These are phyloP conservation scores for Balearica regulorum DNA, from an alignment of 2,797 vertebrate species.

Conservation along the genomic window DNA sequence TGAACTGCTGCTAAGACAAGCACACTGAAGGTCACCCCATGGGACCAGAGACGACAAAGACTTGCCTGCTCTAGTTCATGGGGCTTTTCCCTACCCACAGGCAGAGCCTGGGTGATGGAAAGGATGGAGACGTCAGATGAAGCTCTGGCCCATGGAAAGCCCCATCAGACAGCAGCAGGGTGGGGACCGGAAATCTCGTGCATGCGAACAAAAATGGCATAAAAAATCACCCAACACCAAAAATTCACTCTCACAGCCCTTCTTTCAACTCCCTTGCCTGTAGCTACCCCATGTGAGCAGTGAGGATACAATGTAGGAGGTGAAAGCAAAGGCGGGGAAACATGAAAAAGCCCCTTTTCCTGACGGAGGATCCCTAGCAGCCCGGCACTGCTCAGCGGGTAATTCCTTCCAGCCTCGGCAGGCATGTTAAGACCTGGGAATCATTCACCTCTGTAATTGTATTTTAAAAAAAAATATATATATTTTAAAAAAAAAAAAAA, in stretches of 20 bases:
- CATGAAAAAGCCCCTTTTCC: too few species aligned
- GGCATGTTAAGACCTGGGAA: too few species aligned
- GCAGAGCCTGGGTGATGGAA: background rate
- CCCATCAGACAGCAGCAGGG: constrained; percentile 56
- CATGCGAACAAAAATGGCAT: constrained; percentile 17
- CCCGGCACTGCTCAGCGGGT: too few species aligned
- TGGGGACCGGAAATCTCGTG: constrained; percentile 46
- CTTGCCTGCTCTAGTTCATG: background rate
- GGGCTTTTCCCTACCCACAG: background rate
- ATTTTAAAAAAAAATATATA: too few species aligned
- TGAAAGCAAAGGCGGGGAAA: background rate
- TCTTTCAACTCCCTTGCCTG: background rate
- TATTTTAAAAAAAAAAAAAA: too few species aligned
- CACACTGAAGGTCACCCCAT: background rate
- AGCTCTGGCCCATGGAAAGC: background rate
- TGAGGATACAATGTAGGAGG: fast-evolving
- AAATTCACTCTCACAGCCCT: fast-evolving
- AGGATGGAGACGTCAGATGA: fast-evolving
- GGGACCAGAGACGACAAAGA: background rate
- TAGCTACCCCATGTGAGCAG: fast-evolving
- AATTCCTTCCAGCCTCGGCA: too few species aligned
- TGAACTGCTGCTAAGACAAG: background rate
- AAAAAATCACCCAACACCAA: fast-evolving
- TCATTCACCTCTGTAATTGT: too few species aligned
- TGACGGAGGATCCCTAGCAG: too few species aligned